Conservation (phyloP, 1,140 invertebrate species). For the Mamestra configurata region DNA sequence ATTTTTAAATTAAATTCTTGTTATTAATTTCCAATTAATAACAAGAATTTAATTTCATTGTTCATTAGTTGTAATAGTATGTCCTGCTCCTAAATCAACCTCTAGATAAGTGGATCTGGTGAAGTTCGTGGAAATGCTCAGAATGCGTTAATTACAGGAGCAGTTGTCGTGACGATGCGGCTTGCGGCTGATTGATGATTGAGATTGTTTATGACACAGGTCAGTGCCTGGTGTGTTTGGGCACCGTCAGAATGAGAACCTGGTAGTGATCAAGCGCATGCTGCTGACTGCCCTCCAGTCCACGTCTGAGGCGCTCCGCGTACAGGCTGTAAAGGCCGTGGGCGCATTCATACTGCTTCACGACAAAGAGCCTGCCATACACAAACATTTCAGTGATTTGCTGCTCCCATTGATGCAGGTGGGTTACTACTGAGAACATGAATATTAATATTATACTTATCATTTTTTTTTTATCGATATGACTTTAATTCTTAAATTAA, state of each 20-base stretch:
- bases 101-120: too few species aligned
- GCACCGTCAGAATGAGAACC: constrained; percentile 96
- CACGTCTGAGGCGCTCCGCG: constrained; percentile 91
- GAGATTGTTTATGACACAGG: constrained; percentile 87
- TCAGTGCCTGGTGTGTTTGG: constrained; percentile 99
- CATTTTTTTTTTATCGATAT: background rate
- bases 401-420: constrained; percentile 93
- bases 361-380: constrained; percentile 95
- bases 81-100: too few species aligned
- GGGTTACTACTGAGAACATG: constrained; percentile 20
- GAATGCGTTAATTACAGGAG: too few species aligned
- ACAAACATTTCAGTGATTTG: constrained; percentile 96
- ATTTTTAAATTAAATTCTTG: background rate
- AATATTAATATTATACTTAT: background rate
- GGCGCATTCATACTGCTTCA: constrained; percentile 97
- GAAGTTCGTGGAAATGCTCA: too few species aligned
- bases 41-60: too few species aligned
- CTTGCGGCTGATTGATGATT: too few species aligned
- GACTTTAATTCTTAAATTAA: background rate
- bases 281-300: constrained; percentile 94
- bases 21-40: too few species aligned
- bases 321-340: constrained; percentile 95
- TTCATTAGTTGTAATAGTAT: too few species aligned
- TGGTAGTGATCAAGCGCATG: constrained; percentile 98
- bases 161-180: too few species aligned